These are phyloP conservation scores for Mamestra configurata DNA, from an alignment of 1,140 invertebrate genomes.

Conservation along the genomic window DNA sequence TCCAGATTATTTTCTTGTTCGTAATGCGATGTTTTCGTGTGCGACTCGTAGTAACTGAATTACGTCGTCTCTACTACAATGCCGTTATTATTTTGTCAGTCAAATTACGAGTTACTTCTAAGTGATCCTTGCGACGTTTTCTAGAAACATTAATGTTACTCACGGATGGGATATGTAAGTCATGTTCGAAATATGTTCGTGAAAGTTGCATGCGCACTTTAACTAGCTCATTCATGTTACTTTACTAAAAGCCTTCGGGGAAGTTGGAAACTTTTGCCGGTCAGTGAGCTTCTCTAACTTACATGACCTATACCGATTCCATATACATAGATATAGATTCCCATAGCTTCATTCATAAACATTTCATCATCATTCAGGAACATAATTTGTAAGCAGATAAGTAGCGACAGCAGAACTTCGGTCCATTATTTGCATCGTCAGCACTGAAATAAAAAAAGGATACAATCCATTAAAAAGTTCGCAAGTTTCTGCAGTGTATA, in stretches of 20 bases:
- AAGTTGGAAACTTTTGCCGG: background rate
- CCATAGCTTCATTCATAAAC: background rate
- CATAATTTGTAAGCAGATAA: background rate
- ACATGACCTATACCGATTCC: background rate
- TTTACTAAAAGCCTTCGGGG: background rate
- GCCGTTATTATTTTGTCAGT: background rate
- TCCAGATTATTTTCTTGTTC: background rate
- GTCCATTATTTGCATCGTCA: conserved; percentile 18
- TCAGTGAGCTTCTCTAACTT: background rate
- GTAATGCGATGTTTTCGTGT: background rate
- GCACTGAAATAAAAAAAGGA: conserved; percentile 4
- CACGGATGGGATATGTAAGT: background rate
- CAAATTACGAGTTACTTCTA: background rate
- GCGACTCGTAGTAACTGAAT: background rate
- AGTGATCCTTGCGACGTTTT: background rate
- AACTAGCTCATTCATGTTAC: background rate
- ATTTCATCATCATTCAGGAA: background rate
- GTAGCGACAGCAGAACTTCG: background rate
- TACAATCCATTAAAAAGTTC: conserved; percentile 40
- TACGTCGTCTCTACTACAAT: background rate
- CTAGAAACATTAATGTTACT: background rate
- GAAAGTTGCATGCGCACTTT: background rate
- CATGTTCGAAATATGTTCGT: background rate
- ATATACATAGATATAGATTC: background rate
- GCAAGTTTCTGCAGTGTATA: conserved; percentile 27